Evolutionary conservation across 1,140 invertebrate genomes (phyloP).

Genomic region (Trichonephila inaurata): DNA sequence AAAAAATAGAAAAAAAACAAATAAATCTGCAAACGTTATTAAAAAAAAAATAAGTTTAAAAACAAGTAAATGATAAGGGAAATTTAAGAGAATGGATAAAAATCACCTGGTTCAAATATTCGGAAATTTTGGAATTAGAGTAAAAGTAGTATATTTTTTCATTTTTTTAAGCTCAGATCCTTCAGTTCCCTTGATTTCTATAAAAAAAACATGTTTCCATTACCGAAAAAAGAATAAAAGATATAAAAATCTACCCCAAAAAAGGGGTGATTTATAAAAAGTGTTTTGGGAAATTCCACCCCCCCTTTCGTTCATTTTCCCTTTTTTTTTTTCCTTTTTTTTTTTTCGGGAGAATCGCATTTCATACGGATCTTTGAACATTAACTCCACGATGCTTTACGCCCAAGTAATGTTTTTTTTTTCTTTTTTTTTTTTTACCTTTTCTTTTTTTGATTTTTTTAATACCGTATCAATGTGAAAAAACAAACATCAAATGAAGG

Average conservation of each 20-base stretch:
- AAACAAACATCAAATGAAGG: conserved; percentile 3
- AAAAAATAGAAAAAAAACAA: conserved; percentile 12
- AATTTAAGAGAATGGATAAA: background rate
- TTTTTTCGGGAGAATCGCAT: background rate
- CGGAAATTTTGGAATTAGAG: conserved; percentile 41
- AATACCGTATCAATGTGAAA: background rate
- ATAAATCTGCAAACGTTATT: conserved; percentile 38
- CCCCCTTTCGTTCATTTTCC: background rate
- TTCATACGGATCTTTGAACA: conserved; percentile 35
- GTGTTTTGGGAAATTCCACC: conserved; percentile 27
- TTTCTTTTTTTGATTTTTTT: background rate
- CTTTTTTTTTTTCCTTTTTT: background rate
- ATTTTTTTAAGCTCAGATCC: background rate
- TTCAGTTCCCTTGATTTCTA: conserved; percentile 64
- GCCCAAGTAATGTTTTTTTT: background rate
- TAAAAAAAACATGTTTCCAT: conserved; percentile 64
- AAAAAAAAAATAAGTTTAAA: conserved; percentile 61
- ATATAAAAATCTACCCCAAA: background rate
- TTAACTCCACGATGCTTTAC: background rate
- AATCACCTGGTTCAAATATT: background rate
- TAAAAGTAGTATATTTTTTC: background rate
- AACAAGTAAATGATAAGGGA: conserved; percentile 42
- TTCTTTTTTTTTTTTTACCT: too few species aligned
- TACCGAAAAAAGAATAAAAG: conserved; percentile 43
- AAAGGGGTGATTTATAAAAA: conserved; percentile 56